phyloP scores from a whole-genome alignment of 92 coral and sea anemone species.

The Phenganax subtilis region DNA sequence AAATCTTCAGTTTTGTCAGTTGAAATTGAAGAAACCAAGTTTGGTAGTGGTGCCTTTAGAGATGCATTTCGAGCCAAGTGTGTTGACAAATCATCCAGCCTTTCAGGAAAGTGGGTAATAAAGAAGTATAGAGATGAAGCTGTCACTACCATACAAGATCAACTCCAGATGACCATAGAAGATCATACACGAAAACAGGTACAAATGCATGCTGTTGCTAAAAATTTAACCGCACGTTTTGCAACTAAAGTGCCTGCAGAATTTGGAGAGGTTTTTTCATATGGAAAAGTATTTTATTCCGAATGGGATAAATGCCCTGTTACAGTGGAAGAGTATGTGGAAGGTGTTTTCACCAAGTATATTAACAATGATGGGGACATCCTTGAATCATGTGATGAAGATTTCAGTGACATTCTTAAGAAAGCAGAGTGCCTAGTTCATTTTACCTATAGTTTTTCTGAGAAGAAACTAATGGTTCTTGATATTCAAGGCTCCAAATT shows the following conservation, averaged over 20 bases:
- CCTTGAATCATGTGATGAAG: neutral
- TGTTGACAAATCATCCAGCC: slow-evolving; percentile 21
- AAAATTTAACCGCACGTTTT: slow-evolving; percentile 51
- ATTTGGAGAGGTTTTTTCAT: slow-evolving; percentile 52
- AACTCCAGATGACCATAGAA: slow-evolving; percentile 43
- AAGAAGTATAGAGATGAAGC: slow-evolving; percentile 51
- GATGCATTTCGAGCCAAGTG: slow-evolving; percentile 56
- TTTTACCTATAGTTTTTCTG: slow-evolving; percentile 31
- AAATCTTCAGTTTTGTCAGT: slow-evolving; percentile 31
- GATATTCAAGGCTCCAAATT: slow-evolving; percentile 20
- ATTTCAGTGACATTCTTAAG: neutral
- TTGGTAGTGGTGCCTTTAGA: slow-evolving; percentile 47
- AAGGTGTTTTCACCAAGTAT: slow-evolving; percentile 24
- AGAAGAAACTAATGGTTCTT: slow-evolving; percentile 29
- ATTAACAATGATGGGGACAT: slow-evolving; percentile 35
- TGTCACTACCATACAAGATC: slow-evolving; percentile 39
- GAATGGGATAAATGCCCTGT: slow-evolving; percentile 35
- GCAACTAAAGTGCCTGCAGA: slow-evolving; percentile 46
- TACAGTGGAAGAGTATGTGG: slow-evolving; percentile 32
- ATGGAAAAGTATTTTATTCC: slow-evolving; percentile 51
- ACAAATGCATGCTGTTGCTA: slow-evolving; percentile 57
- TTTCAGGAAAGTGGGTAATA: slow-evolving; percentile 50
- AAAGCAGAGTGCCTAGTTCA: slow-evolving; percentile 40
- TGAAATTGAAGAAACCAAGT: slow-evolving; percentile 45
- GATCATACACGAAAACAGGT: slow-evolving; percentile 59